These are phyloP conservation scores for Anthoscopus minutus DNA, from an alignment of 2,113 vertebrate genomes.

Conservation along the genomic window DNA sequence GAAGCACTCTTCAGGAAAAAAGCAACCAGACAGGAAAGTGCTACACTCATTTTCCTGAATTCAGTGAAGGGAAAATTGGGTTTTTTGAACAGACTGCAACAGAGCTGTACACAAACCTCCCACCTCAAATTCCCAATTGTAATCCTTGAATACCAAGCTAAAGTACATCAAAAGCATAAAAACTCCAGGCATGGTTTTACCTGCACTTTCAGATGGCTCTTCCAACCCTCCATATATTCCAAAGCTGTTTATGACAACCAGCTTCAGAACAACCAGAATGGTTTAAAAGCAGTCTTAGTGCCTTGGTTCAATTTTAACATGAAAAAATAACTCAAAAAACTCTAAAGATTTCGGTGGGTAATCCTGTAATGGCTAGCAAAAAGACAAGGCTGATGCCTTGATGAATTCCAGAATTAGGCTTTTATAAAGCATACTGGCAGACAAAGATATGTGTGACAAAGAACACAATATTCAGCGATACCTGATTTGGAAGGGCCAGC, in stretches of 20 bases:
- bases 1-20: neutral
- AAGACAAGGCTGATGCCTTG: neutral
- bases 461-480: neutral
- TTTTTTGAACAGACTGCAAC: neutral
- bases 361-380: neutral
- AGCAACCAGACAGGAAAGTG: neutral
- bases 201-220: neutral
- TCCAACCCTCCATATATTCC: neutral
- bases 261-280: neutral
- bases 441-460: neutral
- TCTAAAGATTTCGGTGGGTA: neutral
- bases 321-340: neutral
- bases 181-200: neutral
- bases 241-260: neutral
- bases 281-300: neutral
- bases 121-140: neutral
- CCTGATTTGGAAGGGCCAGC: constrained; percentile 67
- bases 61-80: neutral
- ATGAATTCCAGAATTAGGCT: neutral
- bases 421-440: neutral
- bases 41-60: neutral
- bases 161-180: neutral
- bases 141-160: neutral
- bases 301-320: neutral
- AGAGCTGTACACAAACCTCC: neutral